Evolutionary conservation across 2,113 vertebrate species (phyloP).

Genomic region (Delphinus delphis): DNA sequence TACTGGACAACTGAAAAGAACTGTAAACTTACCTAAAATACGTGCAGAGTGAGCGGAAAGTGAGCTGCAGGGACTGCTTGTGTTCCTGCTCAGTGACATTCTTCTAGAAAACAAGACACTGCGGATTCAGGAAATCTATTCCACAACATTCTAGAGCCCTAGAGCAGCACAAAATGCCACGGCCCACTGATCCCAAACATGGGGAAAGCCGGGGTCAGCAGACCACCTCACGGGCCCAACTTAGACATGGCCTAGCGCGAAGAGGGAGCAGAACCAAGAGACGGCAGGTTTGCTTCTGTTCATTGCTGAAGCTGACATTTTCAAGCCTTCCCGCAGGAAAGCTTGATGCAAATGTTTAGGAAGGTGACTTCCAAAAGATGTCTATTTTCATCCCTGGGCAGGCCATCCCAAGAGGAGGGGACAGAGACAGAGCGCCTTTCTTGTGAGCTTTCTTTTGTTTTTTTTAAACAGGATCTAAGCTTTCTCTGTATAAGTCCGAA

Average conservation of each 20-base stretch:
- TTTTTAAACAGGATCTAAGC: not conserved
- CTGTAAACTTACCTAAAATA: conserved; percentile 92
- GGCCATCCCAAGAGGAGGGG: not conserved
- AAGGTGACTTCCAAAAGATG: not conserved
- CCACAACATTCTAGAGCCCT: not conserved
- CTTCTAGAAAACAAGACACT: conserved; percentile 87
- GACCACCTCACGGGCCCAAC: not conserved
- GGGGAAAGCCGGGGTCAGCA: not conserved
- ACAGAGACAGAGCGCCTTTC: not conserved
- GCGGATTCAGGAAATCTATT: conserved; percentile 55
- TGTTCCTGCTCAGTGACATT: conserved; percentile 94
- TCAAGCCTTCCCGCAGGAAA: not conserved
- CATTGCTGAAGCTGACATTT: not conserved
- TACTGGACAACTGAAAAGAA: not conserved
- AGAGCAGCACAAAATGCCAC: not conserved
- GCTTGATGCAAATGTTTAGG: not conserved
- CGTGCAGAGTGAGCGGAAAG: conserved; percentile 94
- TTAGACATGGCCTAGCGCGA: not conserved
- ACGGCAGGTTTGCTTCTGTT: not conserved
- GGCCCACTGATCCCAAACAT: not conserved
- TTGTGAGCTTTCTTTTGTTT: not conserved
- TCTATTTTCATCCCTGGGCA: not conserved
- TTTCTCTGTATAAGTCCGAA: not conserved
- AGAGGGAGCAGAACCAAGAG: not conserved
- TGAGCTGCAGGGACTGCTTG: conserved; percentile 92